A percentile compares a stretch with the other conserved stretches of the same genome.
Conservation (phyloP, 2,888 invertebrate species). For the Melinaea marsaeus region DNA sequence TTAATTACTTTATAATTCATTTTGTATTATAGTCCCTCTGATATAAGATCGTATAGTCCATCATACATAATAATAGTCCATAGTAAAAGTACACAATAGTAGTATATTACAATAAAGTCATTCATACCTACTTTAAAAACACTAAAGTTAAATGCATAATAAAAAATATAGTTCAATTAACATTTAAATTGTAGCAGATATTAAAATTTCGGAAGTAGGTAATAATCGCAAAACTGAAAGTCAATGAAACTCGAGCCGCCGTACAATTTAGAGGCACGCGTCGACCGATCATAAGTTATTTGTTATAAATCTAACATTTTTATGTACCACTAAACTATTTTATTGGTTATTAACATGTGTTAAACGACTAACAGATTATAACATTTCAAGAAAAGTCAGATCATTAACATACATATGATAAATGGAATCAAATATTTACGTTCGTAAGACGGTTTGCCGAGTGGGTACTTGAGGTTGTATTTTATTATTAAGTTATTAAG, state of each 20-base stretch:
- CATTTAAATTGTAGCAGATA: slow-evolving; percentile 6
- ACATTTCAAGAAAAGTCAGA: slow-evolving; percentile 71
- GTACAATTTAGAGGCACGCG: slow-evolving; percentile 50
- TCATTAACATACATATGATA: slow-evolving; percentile 64
- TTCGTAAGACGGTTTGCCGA: slow-evolving; percentile 41
- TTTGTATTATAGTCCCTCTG: no score
- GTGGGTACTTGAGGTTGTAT: slow-evolving; percentile 40
- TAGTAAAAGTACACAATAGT: no score
- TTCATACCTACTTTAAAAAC: background rate
- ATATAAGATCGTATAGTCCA: no score
- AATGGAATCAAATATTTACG: slow-evolving; percentile 34
- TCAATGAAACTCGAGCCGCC: slow-evolving; percentile 41
- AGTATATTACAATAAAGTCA: no score
- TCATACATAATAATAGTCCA: no score
- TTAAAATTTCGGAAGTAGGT: slow-evolving; percentile 13
- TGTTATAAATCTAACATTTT: slow-evolving; percentile 76
- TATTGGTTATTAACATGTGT: slow-evolving; percentile 78
- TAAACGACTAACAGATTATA: slow-evolving; percentile 68
- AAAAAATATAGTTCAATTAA: slow-evolving; percentile 23
- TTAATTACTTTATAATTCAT: no score
- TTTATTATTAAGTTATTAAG: slow-evolving; percentile 32
- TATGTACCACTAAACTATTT: slow-evolving; percentile 75
- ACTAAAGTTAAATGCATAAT: background rate
- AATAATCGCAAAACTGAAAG: slow-evolving; percentile 44
- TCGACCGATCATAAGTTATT: slow-evolving; percentile 64